Evolutionary conservation across 2,888 invertebrate species (phyloP).

Genomic region (Drosophila meridiana): DNA sequence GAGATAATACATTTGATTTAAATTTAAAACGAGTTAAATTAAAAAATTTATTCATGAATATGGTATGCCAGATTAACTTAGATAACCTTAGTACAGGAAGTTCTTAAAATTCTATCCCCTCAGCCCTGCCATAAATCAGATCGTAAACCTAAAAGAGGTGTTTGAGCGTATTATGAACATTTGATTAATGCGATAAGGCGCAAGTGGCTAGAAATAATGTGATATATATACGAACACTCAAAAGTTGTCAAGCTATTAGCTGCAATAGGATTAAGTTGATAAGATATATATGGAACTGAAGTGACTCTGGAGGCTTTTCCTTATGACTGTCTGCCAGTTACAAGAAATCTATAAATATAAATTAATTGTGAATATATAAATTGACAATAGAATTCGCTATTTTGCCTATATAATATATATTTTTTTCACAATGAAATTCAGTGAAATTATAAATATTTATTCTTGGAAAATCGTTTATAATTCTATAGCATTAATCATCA

Average conservation of each 20-base stretch:
- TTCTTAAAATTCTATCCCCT: not conserved
- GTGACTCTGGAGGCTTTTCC: not conserved
- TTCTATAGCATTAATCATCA: slow-evolving; percentile 2
- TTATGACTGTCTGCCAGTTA: not conserved
- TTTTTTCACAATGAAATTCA: not conserved
- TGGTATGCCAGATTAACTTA: no score
- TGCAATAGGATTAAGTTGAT: slow-evolving; percentile 4
- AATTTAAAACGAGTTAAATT: no score
- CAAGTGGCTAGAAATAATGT: not conserved
- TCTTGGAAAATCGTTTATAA: not conserved
- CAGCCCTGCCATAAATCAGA: slow-evolving; percentile 20
- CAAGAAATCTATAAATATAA: not conserved
- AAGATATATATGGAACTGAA: slow-evolving; percentile 5
- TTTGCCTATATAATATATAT: not conserved
- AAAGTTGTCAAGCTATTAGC: slow-evolving; percentile 5
- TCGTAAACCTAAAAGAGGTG: slow-evolving; percentile 8
- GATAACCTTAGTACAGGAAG: not conserved
- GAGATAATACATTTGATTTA: no score
- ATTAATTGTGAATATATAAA: not conserved
- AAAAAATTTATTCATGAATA: no score
- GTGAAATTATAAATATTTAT: not conserved
- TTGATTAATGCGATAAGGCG: slow-evolving; percentile 25
- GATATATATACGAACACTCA: slow-evolving; percentile 1
- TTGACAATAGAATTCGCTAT: not conserved
- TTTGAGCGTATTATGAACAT: not conserved